Conservation (phyloP, 2,113 vertebrate genomes). For the Riparia riparia region DNA sequence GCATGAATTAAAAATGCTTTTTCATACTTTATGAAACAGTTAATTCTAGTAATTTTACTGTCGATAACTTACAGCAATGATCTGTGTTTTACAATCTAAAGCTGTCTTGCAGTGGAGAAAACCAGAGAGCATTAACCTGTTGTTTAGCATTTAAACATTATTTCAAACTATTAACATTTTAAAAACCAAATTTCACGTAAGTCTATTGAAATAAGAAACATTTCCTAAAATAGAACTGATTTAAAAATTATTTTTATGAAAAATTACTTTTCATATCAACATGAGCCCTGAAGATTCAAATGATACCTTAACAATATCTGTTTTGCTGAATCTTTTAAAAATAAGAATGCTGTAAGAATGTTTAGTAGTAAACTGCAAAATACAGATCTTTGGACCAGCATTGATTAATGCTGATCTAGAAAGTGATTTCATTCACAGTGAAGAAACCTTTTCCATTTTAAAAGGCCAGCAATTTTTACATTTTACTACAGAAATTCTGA, state of each 20-base stretch:
- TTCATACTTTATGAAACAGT: background rate
- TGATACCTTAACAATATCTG: background rate
- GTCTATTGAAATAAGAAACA: constrained; percentile 22
- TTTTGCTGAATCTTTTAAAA: constrained; percentile 5
- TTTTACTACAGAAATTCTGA: constrained; percentile 41
- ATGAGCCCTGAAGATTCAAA: constrained; percentile 15
- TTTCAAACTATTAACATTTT: background rate
- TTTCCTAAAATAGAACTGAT: background rate
- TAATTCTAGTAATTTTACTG: background rate
- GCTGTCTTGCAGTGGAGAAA: background rate
- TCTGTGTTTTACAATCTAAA: background rate
- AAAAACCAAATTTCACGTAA: constrained; percentile 7
- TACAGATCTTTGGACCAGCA: constrained; percentile 17
- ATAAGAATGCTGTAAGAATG: background rate
- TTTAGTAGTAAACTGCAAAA: background rate
- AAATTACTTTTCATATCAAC: constrained; percentile 40
- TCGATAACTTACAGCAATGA: background rate
- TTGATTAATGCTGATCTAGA: background rate
- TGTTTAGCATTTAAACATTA: constrained; percentile 18
- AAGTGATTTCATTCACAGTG: constrained; percentile 37
- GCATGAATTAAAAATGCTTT: background rate
- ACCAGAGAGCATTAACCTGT: background rate
- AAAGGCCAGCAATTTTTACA: constrained; percentile 15
- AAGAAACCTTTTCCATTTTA: constrained; percentile 22
- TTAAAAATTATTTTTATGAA: constrained; percentile 26